phyloP scores from a whole-genome alignment of 1,140 invertebrate species.

The Drosophila sproati region DNA sequence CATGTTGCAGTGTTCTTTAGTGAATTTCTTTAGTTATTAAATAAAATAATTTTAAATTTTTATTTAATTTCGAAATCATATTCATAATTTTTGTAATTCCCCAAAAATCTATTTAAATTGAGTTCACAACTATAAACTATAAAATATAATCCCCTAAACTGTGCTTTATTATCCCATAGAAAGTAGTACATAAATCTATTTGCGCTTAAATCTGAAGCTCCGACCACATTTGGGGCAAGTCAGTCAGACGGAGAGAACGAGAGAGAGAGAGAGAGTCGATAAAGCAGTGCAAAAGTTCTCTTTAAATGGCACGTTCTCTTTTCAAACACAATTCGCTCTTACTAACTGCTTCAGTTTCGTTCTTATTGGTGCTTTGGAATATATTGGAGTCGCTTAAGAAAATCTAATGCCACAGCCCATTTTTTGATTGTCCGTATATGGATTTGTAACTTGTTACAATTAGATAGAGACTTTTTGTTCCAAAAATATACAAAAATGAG shows the following conservation, averaged over 20 bases:
- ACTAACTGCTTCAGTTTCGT: not conserved
- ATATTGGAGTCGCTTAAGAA: slow-evolving; percentile 6
- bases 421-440: slow-evolving; percentile 8
- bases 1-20: slow-evolving; percentile 6
- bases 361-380: slow-evolving; percentile 47
- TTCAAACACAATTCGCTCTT: not conserved
- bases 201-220: not conserved
- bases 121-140: slow-evolving; percentile 1
- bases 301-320: slow-evolving; percentile 14
- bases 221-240: slow-evolving; percentile 9
- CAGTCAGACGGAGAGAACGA: not conserved
- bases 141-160: slow-evolving; percentile 25
- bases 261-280: slow-evolving; percentile 30
- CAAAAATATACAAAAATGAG: too few relatives aligned
- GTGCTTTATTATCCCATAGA: slow-evolving; percentile 15
- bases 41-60: not conserved
- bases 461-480: too few relatives aligned
- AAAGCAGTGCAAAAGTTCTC: slow-evolving; percentile 51
- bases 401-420: slow-evolving; percentile 37
- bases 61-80: not conserved
- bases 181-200: not conserved
- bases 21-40: not conserved
- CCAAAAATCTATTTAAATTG: not conserved
- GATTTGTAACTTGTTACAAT: too few relatives aligned
- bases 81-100: not conserved